Conservation (phyloP, 2,113 vertebrate genomes). For the Mellivora capensis region DNA sequence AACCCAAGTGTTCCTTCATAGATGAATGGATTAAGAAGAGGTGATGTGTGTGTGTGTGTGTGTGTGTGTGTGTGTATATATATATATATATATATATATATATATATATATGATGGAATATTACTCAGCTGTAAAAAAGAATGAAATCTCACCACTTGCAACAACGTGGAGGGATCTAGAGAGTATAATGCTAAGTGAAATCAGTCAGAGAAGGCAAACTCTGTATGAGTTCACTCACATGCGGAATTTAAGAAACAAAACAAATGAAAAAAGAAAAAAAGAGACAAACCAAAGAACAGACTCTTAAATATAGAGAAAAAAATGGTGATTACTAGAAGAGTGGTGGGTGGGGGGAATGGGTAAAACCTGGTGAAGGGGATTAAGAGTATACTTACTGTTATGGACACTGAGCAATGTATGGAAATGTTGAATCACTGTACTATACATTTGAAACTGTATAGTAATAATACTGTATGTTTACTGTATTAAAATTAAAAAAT, state of each 20-base stretch:
- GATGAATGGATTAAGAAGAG: no score
- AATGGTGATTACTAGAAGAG: neutral
- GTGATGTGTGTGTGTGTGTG: no score
- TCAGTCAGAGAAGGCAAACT: neutral
- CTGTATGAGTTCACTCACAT: neutral
- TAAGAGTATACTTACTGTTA: neutral
- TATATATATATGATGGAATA: no score
- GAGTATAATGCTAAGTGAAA: neutral
- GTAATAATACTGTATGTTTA: neutral
- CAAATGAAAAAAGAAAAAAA: neutral
- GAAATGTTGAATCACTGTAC: neutral
- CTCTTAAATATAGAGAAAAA: neutral
- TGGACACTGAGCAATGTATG: neutral
- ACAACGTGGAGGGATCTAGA: neutral
- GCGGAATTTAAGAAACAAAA: neutral
- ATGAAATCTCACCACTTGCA: no score
- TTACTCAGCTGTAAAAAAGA: no score
- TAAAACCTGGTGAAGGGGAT: neutral
- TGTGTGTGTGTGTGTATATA: no score
- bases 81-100: no score
- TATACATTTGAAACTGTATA: neutral
- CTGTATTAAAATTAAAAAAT: neutral
- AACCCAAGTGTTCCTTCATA: no score
- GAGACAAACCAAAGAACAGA: neutral
- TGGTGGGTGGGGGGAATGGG: neutral